Conservation (phyloP, 2,113 vertebrate species). For the Thermophis baileyi region DNA sequence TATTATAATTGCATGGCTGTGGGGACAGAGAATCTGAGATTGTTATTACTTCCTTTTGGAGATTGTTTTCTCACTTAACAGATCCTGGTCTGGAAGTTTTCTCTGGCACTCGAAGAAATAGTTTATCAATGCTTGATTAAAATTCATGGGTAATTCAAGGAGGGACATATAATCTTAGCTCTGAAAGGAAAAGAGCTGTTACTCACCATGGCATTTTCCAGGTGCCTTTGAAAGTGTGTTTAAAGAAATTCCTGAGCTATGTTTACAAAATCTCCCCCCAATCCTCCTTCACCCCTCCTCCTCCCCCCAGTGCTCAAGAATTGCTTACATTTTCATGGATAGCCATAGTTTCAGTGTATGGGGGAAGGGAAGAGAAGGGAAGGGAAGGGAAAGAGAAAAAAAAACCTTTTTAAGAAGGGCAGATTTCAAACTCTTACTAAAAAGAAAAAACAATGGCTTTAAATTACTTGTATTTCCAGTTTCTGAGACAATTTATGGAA, state of each 20-base stretch:
- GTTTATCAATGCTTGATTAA: constrained; percentile 54
- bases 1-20: not conserved
- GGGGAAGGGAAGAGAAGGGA: not conserved
- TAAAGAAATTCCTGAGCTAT: constrained; percentile 68
- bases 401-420: constrained; percentile 25
- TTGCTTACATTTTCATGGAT: constrained; percentile 48
- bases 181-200: constrained; percentile 57
- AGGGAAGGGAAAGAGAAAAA: not conserved
- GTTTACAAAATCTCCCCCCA: constrained; percentile 70
- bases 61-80: constrained; percentile 20
- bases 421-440: constrained; percentile 41
- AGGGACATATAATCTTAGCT: constrained; percentile 53
- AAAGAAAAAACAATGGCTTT: constrained; percentile 49
- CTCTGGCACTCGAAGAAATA: constrained; percentile 44
- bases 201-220: constrained; percentile 59
- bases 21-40: not conserved
- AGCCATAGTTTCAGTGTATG: constrained; percentile 34
- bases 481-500: constrained; percentile 43
- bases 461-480: constrained; percentile 56
- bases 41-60: constrained; percentile 31
- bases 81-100: constrained; percentile 31
- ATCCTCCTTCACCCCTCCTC: not conserved
- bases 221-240: constrained; percentile 61
- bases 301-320: not conserved
- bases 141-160: constrained; percentile 17